phyloP scores from a whole-genome alignment of 1,140 invertebrate species.

The Eriosoma lanigerum region DNA sequence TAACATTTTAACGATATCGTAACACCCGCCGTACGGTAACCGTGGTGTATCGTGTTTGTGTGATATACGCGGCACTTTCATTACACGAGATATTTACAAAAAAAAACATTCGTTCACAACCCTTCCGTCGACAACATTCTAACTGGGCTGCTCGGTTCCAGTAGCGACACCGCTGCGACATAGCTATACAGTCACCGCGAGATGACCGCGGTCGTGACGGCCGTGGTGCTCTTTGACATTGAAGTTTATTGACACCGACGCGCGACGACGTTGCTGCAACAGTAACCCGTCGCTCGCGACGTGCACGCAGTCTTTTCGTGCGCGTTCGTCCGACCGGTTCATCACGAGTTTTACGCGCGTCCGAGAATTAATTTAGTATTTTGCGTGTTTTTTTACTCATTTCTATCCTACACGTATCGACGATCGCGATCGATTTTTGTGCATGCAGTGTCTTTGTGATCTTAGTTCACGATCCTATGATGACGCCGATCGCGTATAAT shows the following conservation, averaged over 20 bases:
- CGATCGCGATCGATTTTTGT: too few species aligned
- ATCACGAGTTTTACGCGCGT: not conserved
- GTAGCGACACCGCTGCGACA: not conserved
- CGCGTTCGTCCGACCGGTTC: conserved; percentile 29
- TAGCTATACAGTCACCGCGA: not conserved
- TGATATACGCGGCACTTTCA: too few species aligned
- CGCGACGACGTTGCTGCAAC: not conserved
- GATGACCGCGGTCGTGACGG: conserved; percentile 12
- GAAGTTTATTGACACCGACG: conserved; percentile 49
- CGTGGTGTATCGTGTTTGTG: too few species aligned
- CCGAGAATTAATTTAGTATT: too few species aligned
- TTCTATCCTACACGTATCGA: too few species aligned
- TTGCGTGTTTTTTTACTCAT: too few species aligned
- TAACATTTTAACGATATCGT: too few species aligned
- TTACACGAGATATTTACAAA: too few species aligned
- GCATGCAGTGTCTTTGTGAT: not conserved
- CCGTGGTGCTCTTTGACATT: conserved; percentile 47
- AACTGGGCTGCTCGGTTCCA: too few species aligned
- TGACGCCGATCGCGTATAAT: not conserved
- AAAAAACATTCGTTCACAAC: too few species aligned
- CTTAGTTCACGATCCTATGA: not conserved
- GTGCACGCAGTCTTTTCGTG: conserved; percentile 40
- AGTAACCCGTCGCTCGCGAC: not conserved
- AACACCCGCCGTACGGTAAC: too few species aligned
- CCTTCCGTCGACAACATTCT: too few species aligned